A percentile compares a stretch with the other conserved stretches of the same genome.
These are phyloP conservation scores for Yoshiicerus persimilis DNA, from an alignment of 1,140 invertebrate genomes.

Conservation along the genomic window DNA sequence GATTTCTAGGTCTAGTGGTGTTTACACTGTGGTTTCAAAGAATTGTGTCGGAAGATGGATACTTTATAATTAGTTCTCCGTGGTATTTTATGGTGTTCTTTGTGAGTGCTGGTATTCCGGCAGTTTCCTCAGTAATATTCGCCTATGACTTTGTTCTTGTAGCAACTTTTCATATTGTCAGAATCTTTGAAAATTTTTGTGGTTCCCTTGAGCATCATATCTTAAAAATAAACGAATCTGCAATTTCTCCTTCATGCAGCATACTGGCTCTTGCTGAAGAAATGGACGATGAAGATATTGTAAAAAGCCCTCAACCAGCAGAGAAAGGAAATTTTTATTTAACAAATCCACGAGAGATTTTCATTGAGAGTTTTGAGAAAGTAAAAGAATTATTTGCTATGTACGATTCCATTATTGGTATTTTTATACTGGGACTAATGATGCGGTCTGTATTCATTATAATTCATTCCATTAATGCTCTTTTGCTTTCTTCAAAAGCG, in stretches of 20 bases:
- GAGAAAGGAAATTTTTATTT: neutral
- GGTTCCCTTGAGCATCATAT: neutral
- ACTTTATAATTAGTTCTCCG: neutral
- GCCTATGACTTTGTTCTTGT: conserved; percentile 8
- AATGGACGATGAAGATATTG: neutral
- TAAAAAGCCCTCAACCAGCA: neutral
- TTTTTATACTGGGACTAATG: conserved; percentile 22
- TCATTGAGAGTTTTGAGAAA: conserved; percentile 25
- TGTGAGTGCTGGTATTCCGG: neutral
- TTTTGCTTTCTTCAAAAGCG: neutral
- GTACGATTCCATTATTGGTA: conserved; percentile 25
- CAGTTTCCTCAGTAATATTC: neutral
- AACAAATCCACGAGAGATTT: neutral
- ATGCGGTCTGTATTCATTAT: neutral
- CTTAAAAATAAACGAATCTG: neutral
- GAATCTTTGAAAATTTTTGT: neutral
- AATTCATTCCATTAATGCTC: conserved; percentile 26
- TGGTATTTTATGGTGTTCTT: neutral
- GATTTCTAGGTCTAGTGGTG: neutral
- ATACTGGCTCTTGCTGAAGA: neutral
- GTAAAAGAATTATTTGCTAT: conserved; percentile 6
- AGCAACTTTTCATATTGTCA: neutral
- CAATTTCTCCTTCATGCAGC: neutral
- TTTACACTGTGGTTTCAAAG: neutral
- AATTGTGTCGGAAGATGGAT: neutral